Percentiles rank a stretch among this genome's conserved stretches.
These are phyloP conservation scores for Melierax canorus DNA, from an alignment of 2,113 vertebrate species.

Conservation along the genomic window DNA sequence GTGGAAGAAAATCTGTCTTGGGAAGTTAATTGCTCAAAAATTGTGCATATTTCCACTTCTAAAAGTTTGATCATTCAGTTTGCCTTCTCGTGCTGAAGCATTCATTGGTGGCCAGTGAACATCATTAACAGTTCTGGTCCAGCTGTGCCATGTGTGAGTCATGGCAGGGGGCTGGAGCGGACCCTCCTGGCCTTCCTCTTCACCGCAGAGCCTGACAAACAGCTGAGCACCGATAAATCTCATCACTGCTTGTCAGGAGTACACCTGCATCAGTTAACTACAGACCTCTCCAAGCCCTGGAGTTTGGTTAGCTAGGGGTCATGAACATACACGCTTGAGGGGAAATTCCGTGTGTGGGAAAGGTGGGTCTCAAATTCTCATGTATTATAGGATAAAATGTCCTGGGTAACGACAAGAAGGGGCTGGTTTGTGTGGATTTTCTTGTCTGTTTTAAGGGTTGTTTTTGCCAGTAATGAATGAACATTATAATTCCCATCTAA, in stretches of 20 bases:
- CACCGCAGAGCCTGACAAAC: not conserved
- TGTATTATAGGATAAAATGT: not conserved
- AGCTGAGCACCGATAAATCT: not conserved
- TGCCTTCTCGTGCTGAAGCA: not conserved
- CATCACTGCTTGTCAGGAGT: not conserved
- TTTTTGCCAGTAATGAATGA: not conserved
- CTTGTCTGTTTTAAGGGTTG: not conserved
- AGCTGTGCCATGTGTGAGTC: not conserved
- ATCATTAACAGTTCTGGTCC: not conserved
- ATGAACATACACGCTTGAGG: fast-evolving
- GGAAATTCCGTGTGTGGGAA: not conserved
- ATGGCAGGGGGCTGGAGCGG: not conserved
- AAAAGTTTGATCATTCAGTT: not conserved
- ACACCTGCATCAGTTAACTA: not conserved
- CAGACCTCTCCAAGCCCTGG: not conserved
- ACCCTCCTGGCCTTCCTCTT: not conserved
- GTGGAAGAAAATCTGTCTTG: conserved; percentile 45
- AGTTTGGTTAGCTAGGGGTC: not conserved
- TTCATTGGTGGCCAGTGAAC: not conserved
- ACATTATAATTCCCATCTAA: not conserved
- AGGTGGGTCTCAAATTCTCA: not conserved
- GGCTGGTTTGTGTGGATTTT: not conserved
- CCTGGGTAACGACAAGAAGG: not conserved
- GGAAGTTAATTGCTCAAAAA: conserved; percentile 5
- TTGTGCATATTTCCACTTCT: not conserved